Conservation (phyloP, 2,113 vertebrate species). For the Misgurnus mizolepis region DNA sequence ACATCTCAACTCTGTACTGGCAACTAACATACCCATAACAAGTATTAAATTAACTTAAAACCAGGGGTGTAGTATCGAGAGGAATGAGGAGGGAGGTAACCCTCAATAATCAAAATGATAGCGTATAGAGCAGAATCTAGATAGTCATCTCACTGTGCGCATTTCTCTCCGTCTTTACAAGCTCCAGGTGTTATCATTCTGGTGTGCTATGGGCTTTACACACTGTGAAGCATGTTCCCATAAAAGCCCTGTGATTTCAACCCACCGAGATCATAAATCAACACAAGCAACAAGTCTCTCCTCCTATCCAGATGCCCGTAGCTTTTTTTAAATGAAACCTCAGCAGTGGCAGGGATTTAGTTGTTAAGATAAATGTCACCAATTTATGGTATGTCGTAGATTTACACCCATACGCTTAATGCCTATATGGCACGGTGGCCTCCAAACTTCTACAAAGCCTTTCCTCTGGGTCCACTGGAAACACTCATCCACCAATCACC, state of each 20-base stretch:
- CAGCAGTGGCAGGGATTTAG: slow-evolving; percentile 5
- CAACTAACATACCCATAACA: not conserved
- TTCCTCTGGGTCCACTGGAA: not conserved
- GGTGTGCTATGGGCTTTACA: slow-evolving; percentile 47
- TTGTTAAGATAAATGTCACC: slow-evolving; percentile 19
- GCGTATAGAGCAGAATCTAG: slow-evolving; percentile 39
- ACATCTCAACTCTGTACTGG: not conserved
- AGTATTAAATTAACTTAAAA: too few species aligned
- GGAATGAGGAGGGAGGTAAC: too few species aligned
- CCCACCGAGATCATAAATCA: slow-evolving; percentile 47
- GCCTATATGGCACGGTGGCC: not conserved
- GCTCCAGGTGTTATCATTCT: slow-evolving; percentile 60
- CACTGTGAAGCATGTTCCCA: slow-evolving; percentile 42
- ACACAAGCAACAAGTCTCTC: slow-evolving; percentile 32
- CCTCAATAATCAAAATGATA: slow-evolving; percentile 36
- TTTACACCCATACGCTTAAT: not conserved
- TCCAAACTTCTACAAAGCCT: slow-evolving; percentile 1
- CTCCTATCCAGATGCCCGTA: slow-evolving; percentile 42
- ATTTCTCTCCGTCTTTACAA: slow-evolving; percentile 45
- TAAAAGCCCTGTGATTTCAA: slow-evolving; percentile 43
- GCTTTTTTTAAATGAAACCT: slow-evolving; percentile 2
- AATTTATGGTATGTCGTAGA: not conserved
- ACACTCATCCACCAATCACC: not conserved
- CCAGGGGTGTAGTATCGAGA: too few species aligned
- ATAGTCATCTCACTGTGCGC: slow-evolving; percentile 10